A percentile compares a stretch with the other conserved stretches of the same genome.
These are phyloP conservation scores for Natrix natrix DNA, from an alignment of 2,797 vertebrate species.

Conservation along the genomic window DNA sequence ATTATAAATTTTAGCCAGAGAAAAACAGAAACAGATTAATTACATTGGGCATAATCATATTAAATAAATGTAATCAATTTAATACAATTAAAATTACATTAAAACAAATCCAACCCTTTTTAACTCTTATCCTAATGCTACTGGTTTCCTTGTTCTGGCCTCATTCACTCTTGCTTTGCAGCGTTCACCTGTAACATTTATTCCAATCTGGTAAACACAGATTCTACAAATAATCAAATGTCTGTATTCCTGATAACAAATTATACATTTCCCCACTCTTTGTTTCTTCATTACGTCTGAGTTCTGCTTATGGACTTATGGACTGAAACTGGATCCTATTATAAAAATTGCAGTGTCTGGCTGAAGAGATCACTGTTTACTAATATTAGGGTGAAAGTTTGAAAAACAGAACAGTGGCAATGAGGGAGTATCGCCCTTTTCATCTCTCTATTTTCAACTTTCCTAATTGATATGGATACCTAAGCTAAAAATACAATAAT, in stretches of 20 bases:
- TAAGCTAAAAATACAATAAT: background rate
- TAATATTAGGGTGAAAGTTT: background rate
- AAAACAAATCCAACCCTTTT: background rate
- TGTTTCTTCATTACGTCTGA: background rate
- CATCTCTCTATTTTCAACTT: background rate
- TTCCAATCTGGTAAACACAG: background rate
- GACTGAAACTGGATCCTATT: background rate
- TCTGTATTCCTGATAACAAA: background rate
- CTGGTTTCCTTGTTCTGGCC: background rate
- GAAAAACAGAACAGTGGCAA: background rate
- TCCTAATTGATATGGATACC: background rate
- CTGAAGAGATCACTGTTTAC: background rate
- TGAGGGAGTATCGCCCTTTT: background rate
- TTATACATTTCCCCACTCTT: background rate
- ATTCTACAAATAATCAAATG: background rate
- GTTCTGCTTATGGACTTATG: background rate
- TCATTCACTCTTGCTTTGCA: background rate
- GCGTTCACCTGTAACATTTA: background rate
- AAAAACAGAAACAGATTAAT: background rate
- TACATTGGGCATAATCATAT: background rate
- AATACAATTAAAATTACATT: background rate
- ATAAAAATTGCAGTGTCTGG: background rate
- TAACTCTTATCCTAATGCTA: background rate
- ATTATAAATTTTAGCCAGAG: background rate
- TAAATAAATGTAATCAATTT: background rate